Conservation (phyloP, 2,113 vertebrate genomes). For the Alethe castanea region DNA sequence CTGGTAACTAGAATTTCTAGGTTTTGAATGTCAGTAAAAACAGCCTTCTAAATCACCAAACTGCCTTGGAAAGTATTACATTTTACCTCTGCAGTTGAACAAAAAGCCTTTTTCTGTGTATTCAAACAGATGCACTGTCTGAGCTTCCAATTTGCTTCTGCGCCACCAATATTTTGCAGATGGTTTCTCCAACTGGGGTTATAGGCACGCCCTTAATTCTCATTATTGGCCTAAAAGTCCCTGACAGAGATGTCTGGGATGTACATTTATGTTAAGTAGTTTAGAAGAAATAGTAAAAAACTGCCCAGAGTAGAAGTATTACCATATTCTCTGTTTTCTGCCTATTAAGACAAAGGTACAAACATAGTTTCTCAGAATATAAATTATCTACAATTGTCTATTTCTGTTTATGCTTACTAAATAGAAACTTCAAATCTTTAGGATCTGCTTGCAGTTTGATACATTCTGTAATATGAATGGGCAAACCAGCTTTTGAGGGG, state of each 20-base stretch:
- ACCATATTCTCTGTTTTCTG: background rate
- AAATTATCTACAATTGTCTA: background rate
- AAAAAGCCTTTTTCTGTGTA: background rate
- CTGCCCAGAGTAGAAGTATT: background rate
- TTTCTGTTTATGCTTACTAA: background rate
- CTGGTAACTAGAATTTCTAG: background rate
- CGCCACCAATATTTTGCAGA: background rate
- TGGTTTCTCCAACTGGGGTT: background rate
- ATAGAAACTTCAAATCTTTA: background rate
- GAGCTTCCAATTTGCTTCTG: background rate
- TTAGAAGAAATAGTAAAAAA: background rate
- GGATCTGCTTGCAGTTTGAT: background rate
- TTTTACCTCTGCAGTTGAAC: background rate
- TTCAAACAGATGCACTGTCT: background rate
- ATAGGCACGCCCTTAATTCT: background rate
- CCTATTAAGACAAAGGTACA: background rate
- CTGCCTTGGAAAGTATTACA: background rate
- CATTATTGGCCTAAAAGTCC: background rate
- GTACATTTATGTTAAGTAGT: background rate
- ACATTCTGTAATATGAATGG: background rate
- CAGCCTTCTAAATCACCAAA: background rate
- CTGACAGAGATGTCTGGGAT: background rate
- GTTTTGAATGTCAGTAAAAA: background rate
- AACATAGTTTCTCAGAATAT: background rate
- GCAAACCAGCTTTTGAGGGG: background rate